Conservation (phyloP, 2,888 invertebrate species). For the Caenorhabditis sinica region DNA sequence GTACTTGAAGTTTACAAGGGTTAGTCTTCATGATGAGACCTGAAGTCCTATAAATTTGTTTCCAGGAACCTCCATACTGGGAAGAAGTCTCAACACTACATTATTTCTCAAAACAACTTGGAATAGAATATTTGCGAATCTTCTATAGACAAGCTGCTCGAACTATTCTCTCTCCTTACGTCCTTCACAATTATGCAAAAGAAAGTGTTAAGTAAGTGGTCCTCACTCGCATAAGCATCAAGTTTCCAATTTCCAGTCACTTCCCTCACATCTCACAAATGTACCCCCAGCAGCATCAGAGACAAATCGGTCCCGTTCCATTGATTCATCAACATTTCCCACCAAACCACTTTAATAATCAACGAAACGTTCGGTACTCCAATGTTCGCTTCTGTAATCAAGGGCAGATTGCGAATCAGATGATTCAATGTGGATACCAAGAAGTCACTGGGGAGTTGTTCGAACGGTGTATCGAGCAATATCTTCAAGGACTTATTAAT, state of each 20-base stretch:
- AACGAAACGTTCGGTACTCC: conserved; percentile 26
- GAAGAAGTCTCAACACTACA: conserved; percentile 50
- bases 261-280: conserved; percentile 39
- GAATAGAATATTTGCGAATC: conserved; percentile 6
- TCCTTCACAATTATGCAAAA: conserved; percentile 55
- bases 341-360: not conserved
- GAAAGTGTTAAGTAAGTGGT: conserved; percentile 47
- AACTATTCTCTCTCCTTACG: conserved; percentile 57
- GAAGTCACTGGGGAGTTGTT: conserved; percentile 68
- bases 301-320: not conserved
- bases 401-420: conserved; percentile 37
- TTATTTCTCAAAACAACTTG: conserved; percentile 42
- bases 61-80: conserved; percentile 40
- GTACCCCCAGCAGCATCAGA: not conserved
- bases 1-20: conserved; percentile 48
- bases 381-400: conserved; percentile 34
- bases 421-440: conserved; percentile 57
- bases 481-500: conserved; percentile 56
- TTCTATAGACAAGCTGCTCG: conserved; percentile 57
- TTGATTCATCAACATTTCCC: conserved; percentile 10
- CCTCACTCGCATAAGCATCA: too few species aligned
- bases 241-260: not conserved
- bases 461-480: conserved; percentile 69
- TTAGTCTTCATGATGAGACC: not conserved
- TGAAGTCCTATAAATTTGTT: not conserved